Evolutionary conservation across 2,113 vertebrate genomes (phyloP).

Genomic region (Microcebus griseorufus): DNA sequence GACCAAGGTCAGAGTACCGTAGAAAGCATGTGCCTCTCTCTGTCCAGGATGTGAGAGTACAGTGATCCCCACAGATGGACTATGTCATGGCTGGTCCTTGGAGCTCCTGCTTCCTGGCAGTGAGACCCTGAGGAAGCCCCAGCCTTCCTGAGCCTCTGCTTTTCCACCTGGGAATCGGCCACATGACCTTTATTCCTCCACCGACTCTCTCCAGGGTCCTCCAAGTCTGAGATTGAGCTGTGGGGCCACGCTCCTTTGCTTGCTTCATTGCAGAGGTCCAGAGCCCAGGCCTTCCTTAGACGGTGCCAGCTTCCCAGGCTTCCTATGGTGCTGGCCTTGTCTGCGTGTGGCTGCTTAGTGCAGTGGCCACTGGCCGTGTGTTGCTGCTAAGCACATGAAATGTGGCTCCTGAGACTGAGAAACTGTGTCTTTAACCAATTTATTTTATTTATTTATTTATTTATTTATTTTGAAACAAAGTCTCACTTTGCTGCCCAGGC

Average conservation of each 20-base stretch:
- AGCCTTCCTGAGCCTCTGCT: background rate
- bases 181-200: background rate
- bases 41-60: background rate
- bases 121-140: background rate
- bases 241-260: background rate
- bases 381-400: background rate
- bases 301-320: background rate
- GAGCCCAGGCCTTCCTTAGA: background rate
- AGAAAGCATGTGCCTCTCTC: background rate
- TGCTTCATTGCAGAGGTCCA: background rate
- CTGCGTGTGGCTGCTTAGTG: background rate
- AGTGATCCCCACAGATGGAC: too few relatives aligned
- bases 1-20: too few relatives aligned
- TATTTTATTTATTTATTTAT: background rate
- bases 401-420: background rate
- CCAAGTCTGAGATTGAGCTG: background rate
- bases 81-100: background rate
- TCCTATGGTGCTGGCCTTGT: background rate
- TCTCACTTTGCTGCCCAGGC: too few relatives aligned
- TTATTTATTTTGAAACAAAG: too few relatives aligned
- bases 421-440: fast-evolving
- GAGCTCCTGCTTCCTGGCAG: background rate
- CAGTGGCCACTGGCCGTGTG: background rate
- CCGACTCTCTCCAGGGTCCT: background rate
- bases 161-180: background rate